These are phyloP conservation scores for fruit fly (Drosophila melanogaster) DNA, from an alignment of 1,140 invertebrate genomes.

Conservation along the genomic window DNA sequence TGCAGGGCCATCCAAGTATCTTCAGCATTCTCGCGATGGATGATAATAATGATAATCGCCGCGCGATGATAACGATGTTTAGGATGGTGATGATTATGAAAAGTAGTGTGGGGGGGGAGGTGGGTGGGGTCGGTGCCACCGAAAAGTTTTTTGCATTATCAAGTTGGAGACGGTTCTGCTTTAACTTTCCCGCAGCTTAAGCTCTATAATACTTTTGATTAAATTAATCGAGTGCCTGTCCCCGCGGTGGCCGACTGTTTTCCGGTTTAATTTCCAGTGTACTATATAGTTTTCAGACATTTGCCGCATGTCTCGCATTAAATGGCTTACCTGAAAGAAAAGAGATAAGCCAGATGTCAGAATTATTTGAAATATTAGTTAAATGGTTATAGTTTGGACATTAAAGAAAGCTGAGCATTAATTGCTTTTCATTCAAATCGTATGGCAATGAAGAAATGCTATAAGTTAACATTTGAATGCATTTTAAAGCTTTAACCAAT, in stretches of 20 bases:
- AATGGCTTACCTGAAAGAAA: slow-evolving; percentile 33
- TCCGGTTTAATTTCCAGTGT: neutral
- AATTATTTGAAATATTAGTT: neutral
- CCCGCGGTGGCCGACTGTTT: slow-evolving; percentile 8
- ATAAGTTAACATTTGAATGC: too few species aligned
- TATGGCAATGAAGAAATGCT: neutral
- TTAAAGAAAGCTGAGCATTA: neutral
- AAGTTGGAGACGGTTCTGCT: slow-evolving; percentile 13
- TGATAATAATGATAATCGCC: slow-evolving; percentile 16
- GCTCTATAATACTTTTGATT: slow-evolving; percentile 60
- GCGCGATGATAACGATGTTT: slow-evolving; percentile 45
- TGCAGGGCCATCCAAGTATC: slow-evolving; percentile 44
- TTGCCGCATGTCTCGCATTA: neutral
- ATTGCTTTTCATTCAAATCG: too few species aligned
- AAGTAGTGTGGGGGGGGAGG: too few species aligned
- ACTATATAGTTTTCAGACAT: neutral
- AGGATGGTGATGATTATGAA: slow-evolving; percentile 27
- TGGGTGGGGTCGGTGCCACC: slow-evolving; percentile 8
- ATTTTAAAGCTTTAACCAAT: neutral
- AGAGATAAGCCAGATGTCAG: neutral
- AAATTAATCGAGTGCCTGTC: slow-evolving; percentile 58
- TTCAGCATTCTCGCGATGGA: slow-evolving; percentile 6
- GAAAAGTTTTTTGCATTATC: slow-evolving; percentile 57
- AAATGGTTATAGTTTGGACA: neutral
- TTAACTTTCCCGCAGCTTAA: slow-evolving; percentile 47